Percentiles rank a stretch among this genome's conserved stretches.
Conservation (phyloP, 1,140 invertebrate species). For the Trachymyrmex septentrionalis region DNA sequence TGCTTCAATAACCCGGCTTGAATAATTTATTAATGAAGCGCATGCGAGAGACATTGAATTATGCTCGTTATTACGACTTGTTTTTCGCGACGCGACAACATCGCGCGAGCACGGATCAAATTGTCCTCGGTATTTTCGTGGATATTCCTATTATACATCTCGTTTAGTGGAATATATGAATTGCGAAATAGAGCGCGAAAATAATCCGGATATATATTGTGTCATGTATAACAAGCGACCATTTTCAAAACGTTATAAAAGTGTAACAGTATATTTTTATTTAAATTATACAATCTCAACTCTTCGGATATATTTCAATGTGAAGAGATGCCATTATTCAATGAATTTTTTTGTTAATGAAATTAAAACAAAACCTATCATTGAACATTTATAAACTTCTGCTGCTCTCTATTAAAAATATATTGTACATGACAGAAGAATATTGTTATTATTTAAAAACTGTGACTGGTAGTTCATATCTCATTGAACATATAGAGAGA, state of each 20-base stretch:
- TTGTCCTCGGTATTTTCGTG: background rate
- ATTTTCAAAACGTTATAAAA: constrained; percentile 2
- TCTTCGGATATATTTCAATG: background rate
- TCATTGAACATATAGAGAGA: background rate
- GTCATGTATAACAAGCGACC: background rate
- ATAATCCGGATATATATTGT: background rate
- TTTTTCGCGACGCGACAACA: constrained; percentile 34
- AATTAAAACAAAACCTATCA: background rate
- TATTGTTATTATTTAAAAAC: background rate
- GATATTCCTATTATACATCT: background rate
- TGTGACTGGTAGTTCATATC: background rate
- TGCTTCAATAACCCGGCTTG: constrained; percentile 45
- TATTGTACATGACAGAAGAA: background rate
- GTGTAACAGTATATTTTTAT: background rate
- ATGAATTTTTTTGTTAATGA: background rate
- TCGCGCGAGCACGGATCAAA: background rate
- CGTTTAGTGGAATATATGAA: background rate
- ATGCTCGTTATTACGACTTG: constrained; percentile 39
- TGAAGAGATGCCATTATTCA: background rate
- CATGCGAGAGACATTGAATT: constrained; percentile 44
- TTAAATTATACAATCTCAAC: background rate
- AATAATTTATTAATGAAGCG: constrained; percentile 61
- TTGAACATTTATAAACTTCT: constrained; percentile 8
- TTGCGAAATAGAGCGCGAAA: constrained; percentile 8
- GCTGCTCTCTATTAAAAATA: background rate